A percentile compares a stretch with the other conserved stretches of the same genome.
These are phyloP conservation scores for Plagodis dolabraria DNA, from an alignment of 2,888 invertebrate species.

Conservation along the genomic window DNA sequence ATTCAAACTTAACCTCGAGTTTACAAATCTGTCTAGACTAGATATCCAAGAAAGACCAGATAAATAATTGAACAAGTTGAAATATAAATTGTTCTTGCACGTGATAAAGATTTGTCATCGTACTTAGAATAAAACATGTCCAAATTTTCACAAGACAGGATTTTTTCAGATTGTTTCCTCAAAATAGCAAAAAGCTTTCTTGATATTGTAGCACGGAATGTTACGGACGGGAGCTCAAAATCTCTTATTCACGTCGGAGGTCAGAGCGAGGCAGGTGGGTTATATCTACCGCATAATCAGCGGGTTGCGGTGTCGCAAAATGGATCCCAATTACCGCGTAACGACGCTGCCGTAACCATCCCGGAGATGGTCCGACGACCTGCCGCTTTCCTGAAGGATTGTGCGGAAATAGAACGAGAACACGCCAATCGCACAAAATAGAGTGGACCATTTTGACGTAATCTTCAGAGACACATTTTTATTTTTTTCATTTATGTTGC, in stretches of 20 bases:
- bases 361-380: constrained; percentile 42
- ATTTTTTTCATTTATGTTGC: constrained; percentile 20
- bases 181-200: constrained; percentile 26
- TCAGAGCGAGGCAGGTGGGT: constrained; percentile 34
- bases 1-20: constrained; percentile 11
- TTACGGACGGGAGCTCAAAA: constrained; percentile 31
- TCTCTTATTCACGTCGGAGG: constrained; percentile 34
- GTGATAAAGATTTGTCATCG: constrained; percentile 1
- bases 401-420: constrained; percentile 38
- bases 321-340: constrained; percentile 43
- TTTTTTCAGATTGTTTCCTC: constrained; percentile 19
- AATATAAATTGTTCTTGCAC: not conserved
- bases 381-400: constrained; percentile 35
- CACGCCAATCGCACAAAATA: constrained; percentile 36
- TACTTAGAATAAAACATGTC: constrained; percentile 10
- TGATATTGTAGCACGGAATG: constrained; percentile 15
- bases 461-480: constrained; percentile 25
- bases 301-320: constrained; percentile 41
- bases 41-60: too few species aligned
- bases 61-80: too few species aligned
- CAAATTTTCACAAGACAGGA: constrained; percentile 18
- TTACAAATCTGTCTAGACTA: not conserved
- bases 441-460: constrained; percentile 29
- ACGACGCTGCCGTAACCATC: constrained; percentile 40
- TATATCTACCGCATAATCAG: constrained; percentile 42